Evolutionary conservation across 2,113 vertebrate species (phyloP), one percentile per base, ranked within the genome.

Genomic region (Cottus gobio): DNA sequence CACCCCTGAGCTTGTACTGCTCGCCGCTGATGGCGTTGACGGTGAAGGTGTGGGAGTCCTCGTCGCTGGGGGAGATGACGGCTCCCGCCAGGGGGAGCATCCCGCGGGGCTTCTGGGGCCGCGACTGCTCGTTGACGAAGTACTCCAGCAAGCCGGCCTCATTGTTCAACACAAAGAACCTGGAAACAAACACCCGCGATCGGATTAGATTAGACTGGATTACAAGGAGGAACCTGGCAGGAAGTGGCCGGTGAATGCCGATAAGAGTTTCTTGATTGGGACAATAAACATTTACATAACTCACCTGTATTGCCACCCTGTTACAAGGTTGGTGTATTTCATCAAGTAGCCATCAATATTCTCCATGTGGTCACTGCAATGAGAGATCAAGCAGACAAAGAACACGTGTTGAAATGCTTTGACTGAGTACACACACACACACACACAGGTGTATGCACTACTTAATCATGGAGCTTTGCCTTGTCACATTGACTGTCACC

Each of bases 281-380:
- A 66, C 26, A 13, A 11, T 4, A 30, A 2, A 26, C 31, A 26
- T 24, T n/a, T 4, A 57, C 5, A 26, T 34, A 18, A 88, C 96
- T 96, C 94, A 99, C 98, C 98, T 94, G 85, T 96, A 99, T 58
- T 99, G 98, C 98, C 98, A 99, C 31, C 98, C 98, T 44, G 98
- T 99, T 75, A 99, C 98, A 1, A 99, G 96, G 90, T 99, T 99
- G 66, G 98, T 99, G 56, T 99, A 99, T 87, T 99, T 99, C 97
- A 98, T 98, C 86, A 99, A 90, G 88, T 99, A 99, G 28, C 98
- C 98, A 72, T 90, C 96, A 61, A 99, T 97, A 86, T 97, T 98
- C 93, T 99, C 98, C 98, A 99, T 99, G 92, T 99, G 97, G 85
- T 99, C 98, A 85, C 97, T 99, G 85, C 1, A 10, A 66, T 12